Base-by-base conservation (phyloP, 2,113 vertebrate genomes). In the Odocoileus hemionus region DNA sequence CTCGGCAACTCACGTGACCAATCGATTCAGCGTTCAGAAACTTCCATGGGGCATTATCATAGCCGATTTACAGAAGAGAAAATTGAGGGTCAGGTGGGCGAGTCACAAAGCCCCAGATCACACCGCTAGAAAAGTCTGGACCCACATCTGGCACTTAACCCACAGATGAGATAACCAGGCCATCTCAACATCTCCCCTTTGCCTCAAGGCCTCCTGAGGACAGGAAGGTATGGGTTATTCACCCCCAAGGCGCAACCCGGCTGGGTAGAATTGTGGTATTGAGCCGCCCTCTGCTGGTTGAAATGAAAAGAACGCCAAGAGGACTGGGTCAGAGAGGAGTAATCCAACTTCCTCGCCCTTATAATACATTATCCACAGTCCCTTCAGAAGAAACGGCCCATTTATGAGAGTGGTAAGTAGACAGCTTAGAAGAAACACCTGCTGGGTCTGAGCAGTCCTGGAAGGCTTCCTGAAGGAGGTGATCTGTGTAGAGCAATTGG, bases 231-330 rank as follows among this genome's bases (percentile, higher is more conserved):
- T 16, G 6, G 6, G 23, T 25, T 5, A 1, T 12, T 14, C 14
- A 21, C 36, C 6, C 50, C 3, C 0, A 15, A 76, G 47, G 25
- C 19, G 1, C 9, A 28, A 11, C 1, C 21, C 3, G 2, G 50
- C 30, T 3, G 26, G 55, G 78, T n/a, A 86, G 93, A 95, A 84
- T 12, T 0, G 3, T 61, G 85, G 92, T 84, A 25, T 80, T 82
- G 58, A 10, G 19, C 30, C 50, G 76, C 97, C 97, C 96, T 96
- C 97, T 98, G 83, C 96, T 96, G 98, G 96, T 15, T 8, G 0
- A 23, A 15, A 3, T 36, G 52, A 60, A 70, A 95, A 54, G 30
- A 79, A n/a, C 13, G 4, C 36, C 21, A 16, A 16, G 45, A 17
- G 21, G 21, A 7, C 36, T 6, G 23, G 7, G 33, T 50, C 47